Conservation (phyloP, 1,140 invertebrate genomes). For the Metaphire vulgaris region DNA sequence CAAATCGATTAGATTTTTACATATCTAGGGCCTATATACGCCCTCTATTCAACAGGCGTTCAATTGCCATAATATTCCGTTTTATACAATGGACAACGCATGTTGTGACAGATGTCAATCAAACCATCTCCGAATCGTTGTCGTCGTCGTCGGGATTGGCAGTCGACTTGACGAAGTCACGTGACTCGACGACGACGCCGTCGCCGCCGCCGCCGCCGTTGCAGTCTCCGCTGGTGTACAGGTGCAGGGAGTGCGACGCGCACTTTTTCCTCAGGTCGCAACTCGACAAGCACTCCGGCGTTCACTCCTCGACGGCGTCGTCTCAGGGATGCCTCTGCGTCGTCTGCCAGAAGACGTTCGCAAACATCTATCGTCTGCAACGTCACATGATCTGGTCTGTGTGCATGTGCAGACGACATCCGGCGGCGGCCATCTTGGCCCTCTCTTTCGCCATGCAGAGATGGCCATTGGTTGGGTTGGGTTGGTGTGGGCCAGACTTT, state of each 20-base stretch:
- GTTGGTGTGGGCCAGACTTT: too few relatives aligned
- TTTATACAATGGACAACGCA: too few relatives aligned
- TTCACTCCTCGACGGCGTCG: background rate
- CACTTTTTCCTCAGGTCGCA: background rate
- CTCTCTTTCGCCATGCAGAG: too few relatives aligned
- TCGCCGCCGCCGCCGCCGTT: background rate
- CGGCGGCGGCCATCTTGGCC: too few relatives aligned
- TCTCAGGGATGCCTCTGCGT: conserved; percentile 51
- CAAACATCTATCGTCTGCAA: conserved; percentile 90
- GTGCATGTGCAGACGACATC: too few relatives aligned
- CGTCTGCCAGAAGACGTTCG: conserved; percentile 92
- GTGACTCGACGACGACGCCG: background rate
- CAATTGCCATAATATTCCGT: too few relatives aligned
- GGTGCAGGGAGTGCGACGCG: background rate
- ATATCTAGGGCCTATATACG: too few relatives aligned
- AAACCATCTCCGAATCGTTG: too few relatives aligned
- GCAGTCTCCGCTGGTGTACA: background rate
- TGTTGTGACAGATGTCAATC: too few relatives aligned
- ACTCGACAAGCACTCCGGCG: background rate
- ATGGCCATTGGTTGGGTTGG: too few relatives aligned
- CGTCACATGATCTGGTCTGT: conserved; percentile 89
- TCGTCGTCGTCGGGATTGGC: background rate
- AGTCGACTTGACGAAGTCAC: background rate
- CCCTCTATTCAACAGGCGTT: too few relatives aligned
- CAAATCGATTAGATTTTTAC: too few relatives aligned